Base-by-base conservation (phyloP, 1,140 invertebrate genomes). In the Magallana ariakensis region DNA sequence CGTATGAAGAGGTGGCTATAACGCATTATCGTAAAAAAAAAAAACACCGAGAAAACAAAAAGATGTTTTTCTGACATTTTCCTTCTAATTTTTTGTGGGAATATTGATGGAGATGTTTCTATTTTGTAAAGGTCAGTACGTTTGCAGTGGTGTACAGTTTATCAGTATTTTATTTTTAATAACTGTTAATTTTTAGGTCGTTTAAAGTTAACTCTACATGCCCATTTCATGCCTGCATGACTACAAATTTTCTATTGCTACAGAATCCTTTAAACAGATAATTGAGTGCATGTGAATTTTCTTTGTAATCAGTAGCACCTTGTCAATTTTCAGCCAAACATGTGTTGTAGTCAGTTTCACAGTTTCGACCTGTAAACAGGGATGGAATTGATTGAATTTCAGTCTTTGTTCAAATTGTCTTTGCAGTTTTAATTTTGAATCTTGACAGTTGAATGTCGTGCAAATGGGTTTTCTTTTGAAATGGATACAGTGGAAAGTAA, bases 371-470 rank as follows among this genome's bases (percentile, higher is more conserved):
- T 82, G 80, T 82, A 82, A 82, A 82, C 80, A 82, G 19, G 80
- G 19, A 56, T 19, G 26, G 58, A 84, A 84, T 84, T 84, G 82
- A 84, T 84, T 84, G 54, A 60, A 84, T 60, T 84, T 84, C 82
- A 58, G 15, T 56, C 53, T 33, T 55, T 58, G 22, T 84, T 60
- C 82, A 84, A 58, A 60, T 19, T 26, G 13, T 19, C n/a, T 57
- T 53, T 60, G 56, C 56, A 87, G 56, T 87, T 58, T 87, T 87
- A 87, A 87, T 87, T 87, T 87, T 87, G 70, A 87, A 26, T 80
- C 58, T 84, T 87, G 86, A 87, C 86, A 87, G 86, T 87, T 83
- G 66, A 58, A 83, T 87, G 62, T 82, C 81, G 60, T 22, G 81
- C 83, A 83, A 87, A 84, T 80, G 66, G 83, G 75, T 80, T 53